Evolutionary conservation across 1,140 invertebrate species (phyloP), one percentile per base, ranked within the genome.

Genomic region (Anastatus disparis): DNA sequence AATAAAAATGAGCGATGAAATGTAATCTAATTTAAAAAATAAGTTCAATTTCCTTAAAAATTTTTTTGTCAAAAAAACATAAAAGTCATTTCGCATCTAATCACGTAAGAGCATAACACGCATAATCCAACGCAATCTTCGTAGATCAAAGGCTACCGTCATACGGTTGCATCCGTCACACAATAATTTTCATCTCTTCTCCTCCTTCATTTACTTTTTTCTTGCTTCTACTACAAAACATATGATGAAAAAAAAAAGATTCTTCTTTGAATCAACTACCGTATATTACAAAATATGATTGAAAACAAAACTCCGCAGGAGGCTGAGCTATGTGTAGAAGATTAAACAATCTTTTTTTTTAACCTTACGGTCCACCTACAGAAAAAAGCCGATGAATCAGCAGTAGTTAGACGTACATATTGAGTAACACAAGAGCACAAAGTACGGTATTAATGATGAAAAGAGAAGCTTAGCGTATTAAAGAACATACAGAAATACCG

Each of bases 301-400:
- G 4, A 24, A 6, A 8, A 6, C 4, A 2, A 22, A 35, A 38
- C 17, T 1, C 35, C 17, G 22, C 2, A n/a, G 26, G 26, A 35
- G 17, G 2, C 9, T 55, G n/a, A 8, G 4, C 4, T 35, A n/a
- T 46, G 48, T 26, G n/a, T 13, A 52, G 1, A 15, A 26, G 10
- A 55, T 55, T 55, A n/a, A 26, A 35, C 31, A 31, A 31, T 55
- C 9, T 12, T 29, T 48, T 26, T 48, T 10, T 40, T 64, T 64
- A n/a, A 52, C 38, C 22, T 22, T 13, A 35, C 22, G 10, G 62
- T 53, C 10, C 63, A 66, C 53, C 64, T 50, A 59, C 20, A 4
- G 10, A 22, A 2, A n/a, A n/a, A 20, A 26, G 17, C 4, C 42
- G 24, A 44, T 50, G 65, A 68, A 48, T 59, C 55, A 68, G 13